These are phyloP conservation scores for Nysson spinosus DNA, from an alignment of 2,888 invertebrate genomes.

Conservation along the genomic window DNA sequence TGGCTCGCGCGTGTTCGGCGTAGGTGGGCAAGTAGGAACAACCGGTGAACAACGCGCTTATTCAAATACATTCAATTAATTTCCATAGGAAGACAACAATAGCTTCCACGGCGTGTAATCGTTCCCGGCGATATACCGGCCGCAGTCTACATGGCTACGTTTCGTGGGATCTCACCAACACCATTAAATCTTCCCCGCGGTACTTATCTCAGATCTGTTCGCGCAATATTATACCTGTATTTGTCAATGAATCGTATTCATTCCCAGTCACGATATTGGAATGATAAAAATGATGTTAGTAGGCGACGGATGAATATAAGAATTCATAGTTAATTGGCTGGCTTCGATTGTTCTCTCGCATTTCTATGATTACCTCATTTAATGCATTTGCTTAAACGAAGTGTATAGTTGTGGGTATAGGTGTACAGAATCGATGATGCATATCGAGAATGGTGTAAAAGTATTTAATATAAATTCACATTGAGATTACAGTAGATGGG, in stretches of 20 bases:
- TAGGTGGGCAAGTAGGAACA: constrained; percentile 71
- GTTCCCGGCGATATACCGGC: constrained; percentile 48
- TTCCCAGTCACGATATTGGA: no score
- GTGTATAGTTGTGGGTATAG: no score
- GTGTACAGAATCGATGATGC: no score
- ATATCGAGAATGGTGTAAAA: no score
- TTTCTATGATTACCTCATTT: no score
- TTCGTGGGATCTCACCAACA: constrained; percentile 51
- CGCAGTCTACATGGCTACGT: constrained; percentile 32
- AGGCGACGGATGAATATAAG: no score
- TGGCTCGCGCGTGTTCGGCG: constrained; percentile 66
- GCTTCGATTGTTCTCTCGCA: no score
- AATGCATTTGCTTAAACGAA: no score
- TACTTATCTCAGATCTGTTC: constrained; percentile 43
- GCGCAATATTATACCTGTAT: constrained; percentile 36
- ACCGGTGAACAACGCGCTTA: constrained; percentile 73
- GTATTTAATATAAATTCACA: no score
- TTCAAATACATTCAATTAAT: constrained; percentile 77
- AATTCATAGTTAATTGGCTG: no score
- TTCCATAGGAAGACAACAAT: constrained; percentile 76
- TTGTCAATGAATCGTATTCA: constrained; percentile 38
- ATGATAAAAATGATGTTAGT: no score
- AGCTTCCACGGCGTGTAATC: constrained; percentile 63
- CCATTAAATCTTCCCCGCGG: constrained; percentile 47
- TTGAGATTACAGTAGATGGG: no score